Conservation (phyloP, 1,140 invertebrate genomes). For the Drosophila micromelanica region DNA sequence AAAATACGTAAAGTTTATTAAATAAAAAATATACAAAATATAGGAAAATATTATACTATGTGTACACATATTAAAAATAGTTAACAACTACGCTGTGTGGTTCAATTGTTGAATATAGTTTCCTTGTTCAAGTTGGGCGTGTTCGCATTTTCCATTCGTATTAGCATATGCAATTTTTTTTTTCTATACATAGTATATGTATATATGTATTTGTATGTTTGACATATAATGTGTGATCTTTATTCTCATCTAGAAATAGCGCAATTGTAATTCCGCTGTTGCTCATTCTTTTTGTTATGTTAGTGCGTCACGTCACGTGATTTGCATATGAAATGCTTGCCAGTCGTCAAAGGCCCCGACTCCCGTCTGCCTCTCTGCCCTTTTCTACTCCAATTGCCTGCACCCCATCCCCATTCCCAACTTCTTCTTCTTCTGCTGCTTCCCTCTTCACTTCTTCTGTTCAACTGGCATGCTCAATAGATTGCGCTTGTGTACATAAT, state of each 20-base stretch:
- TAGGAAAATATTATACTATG: no score
- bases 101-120: not conserved
- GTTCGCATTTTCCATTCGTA: not conserved
- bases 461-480: conserved; percentile 1
- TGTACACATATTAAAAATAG: no score
- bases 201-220: conserved; percentile 1
- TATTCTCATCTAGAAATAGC: conserved; percentile 48
- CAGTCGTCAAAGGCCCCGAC: conserved; percentile 38
- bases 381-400: no score
- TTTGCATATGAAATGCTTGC: conserved; percentile 71
- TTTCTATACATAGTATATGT: conserved; percentile 6
- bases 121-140: conserved; percentile 7
- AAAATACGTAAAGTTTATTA: no score
- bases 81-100: no score
- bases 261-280: conserved; percentile 57
- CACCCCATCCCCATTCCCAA: not conserved
- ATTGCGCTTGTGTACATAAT: conserved; percentile 42
- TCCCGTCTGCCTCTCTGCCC: not conserved
- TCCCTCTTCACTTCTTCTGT: no score
- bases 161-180: conserved; percentile 24
- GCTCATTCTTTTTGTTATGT: conserved; percentile 37
- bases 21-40: no score
- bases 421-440: not conserved
- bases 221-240: conserved; percentile 27
- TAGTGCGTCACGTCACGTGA: conserved; percentile 52